Evolutionary conservation across 2,797 vertebrate species (phyloP).

Genomic region (Danionella dracula): DNA sequence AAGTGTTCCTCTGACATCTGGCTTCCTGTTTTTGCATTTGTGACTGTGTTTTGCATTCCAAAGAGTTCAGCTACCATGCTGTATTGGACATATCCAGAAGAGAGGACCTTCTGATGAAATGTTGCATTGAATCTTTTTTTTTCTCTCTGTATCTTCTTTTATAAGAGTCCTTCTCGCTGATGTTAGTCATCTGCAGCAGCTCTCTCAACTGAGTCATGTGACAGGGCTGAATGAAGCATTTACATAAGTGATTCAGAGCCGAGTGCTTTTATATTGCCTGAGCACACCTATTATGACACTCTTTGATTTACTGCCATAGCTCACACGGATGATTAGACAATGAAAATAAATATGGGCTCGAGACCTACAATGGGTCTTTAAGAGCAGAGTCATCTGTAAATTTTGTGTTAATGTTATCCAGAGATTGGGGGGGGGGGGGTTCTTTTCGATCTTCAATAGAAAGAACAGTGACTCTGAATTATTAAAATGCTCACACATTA

Average conservation of each 20-base stretch:
- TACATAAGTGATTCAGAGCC: not conserved
- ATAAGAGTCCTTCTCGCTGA: not conserved
- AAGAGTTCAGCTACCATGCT: not conserved
- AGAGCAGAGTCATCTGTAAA: conserved; percentile 8
- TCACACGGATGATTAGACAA: conserved; percentile 7
- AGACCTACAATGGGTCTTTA: not conserved
- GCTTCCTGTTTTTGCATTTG: not conserved
- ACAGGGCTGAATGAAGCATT: not conserved
- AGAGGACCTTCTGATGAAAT: too few species aligned
- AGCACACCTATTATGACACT: not conserved
- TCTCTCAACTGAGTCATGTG: conserved; percentile 3
- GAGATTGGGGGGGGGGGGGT: not conserved
- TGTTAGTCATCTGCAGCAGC: not conserved
- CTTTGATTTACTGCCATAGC: not conserved
- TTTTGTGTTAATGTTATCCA: not conserved
- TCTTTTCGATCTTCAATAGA: not conserved
- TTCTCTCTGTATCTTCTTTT: not conserved
- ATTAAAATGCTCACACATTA: conserved; percentile 23
- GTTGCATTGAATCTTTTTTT: too few species aligned
- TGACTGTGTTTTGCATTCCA: not conserved
- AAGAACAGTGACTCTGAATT: conserved; percentile 4
- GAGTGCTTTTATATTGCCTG: not conserved
- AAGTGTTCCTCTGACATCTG: not conserved
- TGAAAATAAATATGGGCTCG: conserved; percentile 10
- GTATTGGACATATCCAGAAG: too few species aligned